These are phyloP conservation scores for Drosophila simulans DNA, from an alignment of 1,140 invertebrate species.

Conservation along the genomic window DNA sequence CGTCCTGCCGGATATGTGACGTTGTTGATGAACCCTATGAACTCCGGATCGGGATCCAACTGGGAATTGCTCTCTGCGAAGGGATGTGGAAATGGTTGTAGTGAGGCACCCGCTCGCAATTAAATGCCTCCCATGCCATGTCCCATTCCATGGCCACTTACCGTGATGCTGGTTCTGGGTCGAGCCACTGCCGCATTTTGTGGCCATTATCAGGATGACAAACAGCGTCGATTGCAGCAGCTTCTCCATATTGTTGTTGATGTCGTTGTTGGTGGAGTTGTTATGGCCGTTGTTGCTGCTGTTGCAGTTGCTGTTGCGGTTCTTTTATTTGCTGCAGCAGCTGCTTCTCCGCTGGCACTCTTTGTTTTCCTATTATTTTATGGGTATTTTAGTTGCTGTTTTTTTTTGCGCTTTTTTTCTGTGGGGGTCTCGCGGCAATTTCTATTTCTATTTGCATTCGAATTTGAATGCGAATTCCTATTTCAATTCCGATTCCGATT, in stretches of 20 bases:
- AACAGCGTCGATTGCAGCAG: slow-evolving; percentile 63
- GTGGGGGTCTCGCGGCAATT: slow-evolving; percentile 57
- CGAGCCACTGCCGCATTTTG: slow-evolving; percentile 63
- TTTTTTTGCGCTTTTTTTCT: slow-evolving; percentile 24
- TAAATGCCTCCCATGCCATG: slow-evolving; percentile 5
- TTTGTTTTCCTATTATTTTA: slow-evolving; percentile 64
- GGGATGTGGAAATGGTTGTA: slow-evolving; percentile 14
- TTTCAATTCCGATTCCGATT: slow-evolving; percentile 62
- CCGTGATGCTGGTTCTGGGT: slow-evolving; percentile 79
- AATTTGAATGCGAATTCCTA: slow-evolving; percentile 77
- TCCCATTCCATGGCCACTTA: slow-evolving; percentile 42
- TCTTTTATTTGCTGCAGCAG: slow-evolving; percentile 41
- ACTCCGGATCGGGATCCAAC: slow-evolving; percentile 88
- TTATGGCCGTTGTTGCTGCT: slow-evolving; percentile 35
- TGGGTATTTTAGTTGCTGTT: slow-evolving; percentile 54
- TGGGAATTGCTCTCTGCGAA: slow-evolving; percentile 78
- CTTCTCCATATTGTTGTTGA: slow-evolving; percentile 55
- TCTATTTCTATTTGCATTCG: slow-evolving; percentile 65
- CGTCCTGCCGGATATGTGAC: slow-evolving; percentile 92
- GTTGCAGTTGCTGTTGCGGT: slow-evolving; percentile 37
- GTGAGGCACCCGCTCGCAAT: slow-evolving; percentile 1
- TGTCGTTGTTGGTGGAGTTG: slow-evolving; percentile 18
- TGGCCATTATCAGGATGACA: slow-evolving; percentile 75
- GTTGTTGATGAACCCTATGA: slow-evolving; percentile 91
- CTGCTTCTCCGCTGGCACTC: slow-evolving; percentile 22